These are phyloP conservation scores for Ornithoptera priamus DNA, from an alignment of 2,888 invertebrate species.

Conservation along the genomic window DNA sequence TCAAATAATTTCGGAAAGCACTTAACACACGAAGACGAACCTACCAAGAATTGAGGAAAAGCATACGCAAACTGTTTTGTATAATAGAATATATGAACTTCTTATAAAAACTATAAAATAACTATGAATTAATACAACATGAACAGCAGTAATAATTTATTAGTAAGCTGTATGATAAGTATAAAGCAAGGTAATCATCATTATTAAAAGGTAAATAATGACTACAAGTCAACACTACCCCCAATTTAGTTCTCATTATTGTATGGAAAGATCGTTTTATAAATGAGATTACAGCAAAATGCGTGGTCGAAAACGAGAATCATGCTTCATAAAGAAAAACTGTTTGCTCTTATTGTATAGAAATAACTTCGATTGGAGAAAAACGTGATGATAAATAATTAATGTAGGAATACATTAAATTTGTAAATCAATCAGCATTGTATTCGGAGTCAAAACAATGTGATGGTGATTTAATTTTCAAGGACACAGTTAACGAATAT, in stretches of 20 bases:
- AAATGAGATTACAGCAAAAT: neutral
- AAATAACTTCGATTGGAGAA: neutral
- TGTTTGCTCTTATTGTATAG: neutral
- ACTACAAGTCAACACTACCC: conserved; percentile 4
- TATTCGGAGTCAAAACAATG: neutral
- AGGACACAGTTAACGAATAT: neutral
- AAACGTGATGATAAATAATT: neutral
- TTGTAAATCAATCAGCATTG: neutral
- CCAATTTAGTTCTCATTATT: conserved; percentile 6
- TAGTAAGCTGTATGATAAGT: neutral
- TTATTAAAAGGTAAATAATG: neutral
- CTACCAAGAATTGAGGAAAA: no score
- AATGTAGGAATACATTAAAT: neutral
- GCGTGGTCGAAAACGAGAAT: neutral
- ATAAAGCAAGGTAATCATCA: neutral
- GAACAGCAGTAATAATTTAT: neutral
- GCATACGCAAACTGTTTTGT: no score
- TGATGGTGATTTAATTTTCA: neutral
- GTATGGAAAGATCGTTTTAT: neutral
- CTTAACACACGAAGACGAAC: no score
- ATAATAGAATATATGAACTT: no score
- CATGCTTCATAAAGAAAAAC: no score
- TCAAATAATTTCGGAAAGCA: no score
- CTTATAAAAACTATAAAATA: no score
- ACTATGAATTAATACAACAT: neutral